Conservation (phyloP, 2,888 invertebrate species). For the Lochmaea capreae region DNA sequence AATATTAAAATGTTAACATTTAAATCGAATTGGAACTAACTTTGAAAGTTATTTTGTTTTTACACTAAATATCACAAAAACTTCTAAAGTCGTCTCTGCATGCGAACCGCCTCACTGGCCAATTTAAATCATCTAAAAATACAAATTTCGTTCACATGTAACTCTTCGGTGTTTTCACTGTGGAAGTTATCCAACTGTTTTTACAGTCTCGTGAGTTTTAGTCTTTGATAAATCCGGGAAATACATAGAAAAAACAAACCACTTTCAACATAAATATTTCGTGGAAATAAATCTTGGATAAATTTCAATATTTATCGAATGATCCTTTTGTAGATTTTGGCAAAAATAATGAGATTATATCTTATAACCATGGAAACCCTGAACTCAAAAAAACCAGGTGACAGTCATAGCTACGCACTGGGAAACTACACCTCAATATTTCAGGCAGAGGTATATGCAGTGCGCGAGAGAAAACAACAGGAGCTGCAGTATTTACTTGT, state of each 20-base stretch:
- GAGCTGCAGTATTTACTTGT: too few species aligned
- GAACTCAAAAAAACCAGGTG: too few species aligned
- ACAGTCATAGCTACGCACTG: too few species aligned
- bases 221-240: constrained; percentile 1
- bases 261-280: neutral
- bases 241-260: neutral
- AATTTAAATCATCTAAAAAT: constrained; percentile 23
- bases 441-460: too few species aligned
- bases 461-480: too few species aligned
- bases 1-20: too few species aligned
- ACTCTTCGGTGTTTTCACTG: neutral
- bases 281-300: neutral
- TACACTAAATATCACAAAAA: neutral
- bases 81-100: neutral
- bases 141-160: constrained; percentile 24
- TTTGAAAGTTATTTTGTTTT: too few species aligned
- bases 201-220: constrained; percentile 4
- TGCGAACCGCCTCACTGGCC: neutral
- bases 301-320: neutral
- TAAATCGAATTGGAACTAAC: too few species aligned
- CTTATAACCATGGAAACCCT: too few species aligned
- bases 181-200: constrained; percentile 8
- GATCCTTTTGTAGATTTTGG: too few species aligned
- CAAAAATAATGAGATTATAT: too few species aligned
- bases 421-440: too few species aligned